phyloP scores from a whole-genome alignment of 2,797 vertebrate species.

The Tadarida brasiliensis region DNA sequence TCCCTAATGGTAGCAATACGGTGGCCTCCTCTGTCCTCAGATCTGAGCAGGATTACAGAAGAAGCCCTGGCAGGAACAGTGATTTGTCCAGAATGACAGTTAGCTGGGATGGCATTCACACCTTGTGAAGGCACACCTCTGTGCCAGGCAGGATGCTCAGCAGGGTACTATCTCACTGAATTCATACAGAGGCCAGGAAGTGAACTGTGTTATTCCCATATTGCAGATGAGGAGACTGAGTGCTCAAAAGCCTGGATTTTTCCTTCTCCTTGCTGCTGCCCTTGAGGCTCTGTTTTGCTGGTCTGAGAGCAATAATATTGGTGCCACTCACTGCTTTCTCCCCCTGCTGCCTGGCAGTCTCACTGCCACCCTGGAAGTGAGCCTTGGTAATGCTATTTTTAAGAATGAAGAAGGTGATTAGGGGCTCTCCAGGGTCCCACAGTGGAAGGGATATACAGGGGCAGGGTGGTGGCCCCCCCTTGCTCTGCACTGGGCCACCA shows the following conservation, averaged over 20 bases:
- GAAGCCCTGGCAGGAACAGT: background rate
- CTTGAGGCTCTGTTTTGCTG: background rate
- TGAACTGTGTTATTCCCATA: no score
- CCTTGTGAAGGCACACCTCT: background rate
- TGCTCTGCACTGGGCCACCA: background rate
- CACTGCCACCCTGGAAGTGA: background rate
- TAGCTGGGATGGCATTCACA: background rate
- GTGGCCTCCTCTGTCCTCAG: background rate
- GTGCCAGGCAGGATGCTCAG: background rate
- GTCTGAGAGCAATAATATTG: background rate
- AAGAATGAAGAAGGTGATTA: background rate
- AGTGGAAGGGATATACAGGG: background rate
- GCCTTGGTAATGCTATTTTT: background rate
- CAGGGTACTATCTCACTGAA: background rate
- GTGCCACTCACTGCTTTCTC: background rate
- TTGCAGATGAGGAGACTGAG: background rate
- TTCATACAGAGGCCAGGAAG: background rate
- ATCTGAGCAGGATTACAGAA: background rate
- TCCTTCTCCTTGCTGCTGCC: background rate
- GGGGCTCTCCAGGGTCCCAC: background rate
- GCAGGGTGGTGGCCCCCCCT: background rate
- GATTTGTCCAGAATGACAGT: background rate
- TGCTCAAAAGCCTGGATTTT: background rate
- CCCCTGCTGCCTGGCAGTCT: background rate
- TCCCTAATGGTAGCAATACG: background rate